phyloP scores from a whole-genome alignment of 2,797 vertebrate genomes.

The Erpetoichthys calabaricus region DNA sequence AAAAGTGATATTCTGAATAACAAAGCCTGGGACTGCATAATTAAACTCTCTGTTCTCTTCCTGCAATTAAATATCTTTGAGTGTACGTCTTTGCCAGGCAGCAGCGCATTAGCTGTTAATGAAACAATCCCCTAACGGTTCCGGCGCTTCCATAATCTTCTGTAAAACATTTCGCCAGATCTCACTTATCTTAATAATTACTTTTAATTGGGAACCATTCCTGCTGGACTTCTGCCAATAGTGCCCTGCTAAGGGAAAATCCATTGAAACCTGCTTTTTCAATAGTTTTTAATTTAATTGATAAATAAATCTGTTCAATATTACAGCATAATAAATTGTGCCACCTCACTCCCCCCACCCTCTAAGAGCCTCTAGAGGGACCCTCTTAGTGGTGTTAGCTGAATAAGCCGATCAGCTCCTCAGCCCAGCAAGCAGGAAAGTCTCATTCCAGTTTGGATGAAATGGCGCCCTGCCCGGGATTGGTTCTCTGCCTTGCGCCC shows the following conservation, averaged over 20 bases:
- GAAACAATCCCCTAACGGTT: conserved; percentile 9
- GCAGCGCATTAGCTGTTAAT: conserved; percentile 18
- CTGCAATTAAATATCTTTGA: conserved; percentile 14
- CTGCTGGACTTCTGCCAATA: neutral
- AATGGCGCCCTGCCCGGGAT: too few relatives aligned
- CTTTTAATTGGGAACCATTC: neutral
- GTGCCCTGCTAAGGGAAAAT: neutral
- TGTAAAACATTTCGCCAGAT: conserved; percentile 3
- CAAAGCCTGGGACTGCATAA: neutral
- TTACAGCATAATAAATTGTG: too few relatives aligned
- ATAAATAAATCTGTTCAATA: too few relatives aligned
- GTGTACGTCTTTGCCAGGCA: conserved; percentile 12
- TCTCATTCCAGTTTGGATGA: too few relatives aligned
- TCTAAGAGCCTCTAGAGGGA: too few relatives aligned
- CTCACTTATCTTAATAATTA: conserved; percentile 2
- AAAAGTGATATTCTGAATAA: neutral
- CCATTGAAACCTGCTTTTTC: neutral
- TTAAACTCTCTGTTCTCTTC: conserved; percentile 3
- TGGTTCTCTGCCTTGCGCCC: too few relatives aligned
- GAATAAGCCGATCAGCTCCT: too few relatives aligned
- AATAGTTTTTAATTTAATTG: too few relatives aligned
- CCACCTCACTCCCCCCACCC: too few relatives aligned
- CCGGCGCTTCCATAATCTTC: neutral
- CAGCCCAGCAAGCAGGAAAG: too few relatives aligned
- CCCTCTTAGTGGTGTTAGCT: too few relatives aligned